Evolutionary conservation across 2,797 vertebrate genomes (phyloP).

Genomic region (Poeciliopsis infans): DNA sequence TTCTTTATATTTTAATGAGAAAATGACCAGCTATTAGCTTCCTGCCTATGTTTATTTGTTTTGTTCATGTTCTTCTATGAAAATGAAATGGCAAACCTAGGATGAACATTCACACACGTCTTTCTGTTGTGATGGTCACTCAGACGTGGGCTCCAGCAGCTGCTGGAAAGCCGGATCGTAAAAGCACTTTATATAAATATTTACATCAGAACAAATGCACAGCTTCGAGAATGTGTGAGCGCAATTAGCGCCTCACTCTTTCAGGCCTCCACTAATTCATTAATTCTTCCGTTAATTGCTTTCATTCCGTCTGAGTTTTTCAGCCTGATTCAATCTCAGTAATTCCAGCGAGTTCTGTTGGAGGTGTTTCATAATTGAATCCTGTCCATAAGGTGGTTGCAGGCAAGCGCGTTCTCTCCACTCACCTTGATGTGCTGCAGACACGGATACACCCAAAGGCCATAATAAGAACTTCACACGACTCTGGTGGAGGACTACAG

Average conservation of each 20-base stretch:
- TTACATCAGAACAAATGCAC: conserved; percentile 33
- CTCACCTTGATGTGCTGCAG: conserved; percentile 67
- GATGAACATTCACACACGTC: background rate
- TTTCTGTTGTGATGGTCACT: background rate
- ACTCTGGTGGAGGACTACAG: conserved; percentile 57
- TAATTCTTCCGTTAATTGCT: conserved; percentile 61
- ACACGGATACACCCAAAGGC: conserved; percentile 62
- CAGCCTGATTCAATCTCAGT: conserved; percentile 62
- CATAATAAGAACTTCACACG: conserved; percentile 69
- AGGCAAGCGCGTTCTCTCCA: conserved; percentile 21
- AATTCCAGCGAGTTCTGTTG: conserved; percentile 40
- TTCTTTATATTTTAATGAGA: background rate
- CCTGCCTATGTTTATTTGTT: background rate
- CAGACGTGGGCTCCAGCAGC: conserved; percentile 25
- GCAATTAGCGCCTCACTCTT: conserved; percentile 58
- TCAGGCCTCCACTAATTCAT: conserved; percentile 58
- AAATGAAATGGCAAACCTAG: background rate
- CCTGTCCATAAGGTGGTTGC: conserved; percentile 43
- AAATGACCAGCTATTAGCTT: background rate
- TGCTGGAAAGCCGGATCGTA: conserved; percentile 26
- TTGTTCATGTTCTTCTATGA: background rate
- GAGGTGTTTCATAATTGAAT: conserved; percentile 67
- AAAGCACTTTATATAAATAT: conserved; percentile 33
- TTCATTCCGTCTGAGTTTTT: conserved; percentile 48
- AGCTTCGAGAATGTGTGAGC: conserved; percentile 26